Base-by-base conservation (phyloP, 2,797 vertebrate genomes). In the Tinamus major region DNA sequence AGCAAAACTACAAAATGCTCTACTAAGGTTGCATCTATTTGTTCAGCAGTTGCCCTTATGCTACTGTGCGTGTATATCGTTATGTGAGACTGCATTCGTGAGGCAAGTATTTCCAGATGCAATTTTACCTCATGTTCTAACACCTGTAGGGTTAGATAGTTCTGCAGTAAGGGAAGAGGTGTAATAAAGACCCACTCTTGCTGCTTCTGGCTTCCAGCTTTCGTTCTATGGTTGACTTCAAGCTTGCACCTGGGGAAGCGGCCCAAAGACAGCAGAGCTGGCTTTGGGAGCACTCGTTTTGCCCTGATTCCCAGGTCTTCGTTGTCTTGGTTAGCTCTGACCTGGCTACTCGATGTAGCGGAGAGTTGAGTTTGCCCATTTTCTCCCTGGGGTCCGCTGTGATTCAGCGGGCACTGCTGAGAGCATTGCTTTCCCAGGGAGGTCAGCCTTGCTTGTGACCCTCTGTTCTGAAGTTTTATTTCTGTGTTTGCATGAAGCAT, bases 391-490 rank as follows among this genome's bases (percentile, higher is more conserved):
- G 70, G 27, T 13, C 53, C 69, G 42, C 77, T 81, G 61, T 49
- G 55, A 33, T 81, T 87, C 31, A 33, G 44, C 41, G 76, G 78
- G 59, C 20, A 4, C 44, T 77, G 69, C 82, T 68, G 56, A 79
- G 61, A 70, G 37, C 67, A 53, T 88, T 58, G 63, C 69, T 94
- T 77, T 63, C 56, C 63, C 33, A 42, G n/a, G 70, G 27, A 85
- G 82, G 82, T 93, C 77, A 91, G 77, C 41, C 48, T 89, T 76
- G 56, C 79, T 39, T 63, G 11, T 27, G 70, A 67, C 68, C 77
- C 41, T 85, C 42, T 83, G 46, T 55, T 91, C 80, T 78, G 68
- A 93, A 94, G 70, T 67, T 89, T 76, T 72, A 84, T 69, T 84
- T 89, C 90, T 70, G 23, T 78, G 79, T 82, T 90, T 92, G 84